A percentile compares a stretch with the other conserved stretches of the same genome.
These are phyloP conservation scores for Sebastes fasciatus DNA, from an alignment of 2,113 vertebrate species.

Conservation along the genomic window DNA sequence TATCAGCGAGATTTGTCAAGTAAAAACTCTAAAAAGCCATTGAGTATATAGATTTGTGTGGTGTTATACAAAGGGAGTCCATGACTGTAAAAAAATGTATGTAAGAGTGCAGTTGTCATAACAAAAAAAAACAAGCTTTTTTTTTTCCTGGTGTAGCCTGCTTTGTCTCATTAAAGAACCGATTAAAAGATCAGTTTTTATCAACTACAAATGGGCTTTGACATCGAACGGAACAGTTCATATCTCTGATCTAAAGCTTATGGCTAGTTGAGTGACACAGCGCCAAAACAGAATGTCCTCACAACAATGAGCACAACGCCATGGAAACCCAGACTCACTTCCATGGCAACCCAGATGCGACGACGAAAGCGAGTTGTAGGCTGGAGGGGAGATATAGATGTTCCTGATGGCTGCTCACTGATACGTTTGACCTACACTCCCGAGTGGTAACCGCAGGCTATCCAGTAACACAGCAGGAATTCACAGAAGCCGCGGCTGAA, in stretches of 20 bases:
- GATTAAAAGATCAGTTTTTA: slow-evolving; percentile 80
- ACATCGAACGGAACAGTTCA: not conserved
- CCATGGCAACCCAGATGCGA: slow-evolving; percentile 67
- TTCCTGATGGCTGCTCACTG: slow-evolving; percentile 62
- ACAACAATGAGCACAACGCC: slow-evolving; percentile 39
- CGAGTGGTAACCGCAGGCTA: slow-evolving; percentile 48
- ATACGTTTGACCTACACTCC: slow-evolving; percentile 83
- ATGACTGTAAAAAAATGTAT: slow-evolving; percentile 85
- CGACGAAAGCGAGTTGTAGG: slow-evolving; percentile 35
- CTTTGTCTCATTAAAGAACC: slow-evolving; percentile 86
- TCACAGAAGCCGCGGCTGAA: slow-evolving; percentile 60
- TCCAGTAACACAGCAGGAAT: slow-evolving; percentile 72
- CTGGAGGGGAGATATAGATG: slow-evolving; percentile 64
- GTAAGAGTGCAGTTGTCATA: slow-evolving; percentile 87
- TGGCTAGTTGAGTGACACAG: not conserved
- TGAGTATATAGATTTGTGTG: slow-evolving; percentile 86
- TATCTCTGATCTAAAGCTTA: slow-evolving; percentile 17
- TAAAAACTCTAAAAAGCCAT: slow-evolving; percentile 83
- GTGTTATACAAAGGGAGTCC: slow-evolving; percentile 84
- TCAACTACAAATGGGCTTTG: slow-evolving; percentile 65
- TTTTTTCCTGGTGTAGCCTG: slow-evolving; percentile 81
- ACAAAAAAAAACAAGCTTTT: slow-evolving; percentile 77
- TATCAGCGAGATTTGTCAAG: slow-evolving; percentile 64
- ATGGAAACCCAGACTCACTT: slow-evolving; percentile 62
- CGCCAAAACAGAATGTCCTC: slow-evolving; percentile 48